These are phyloP conservation scores for Diplogasteroides magnus DNA, from an alignment of 1,140 invertebrate genomes.

Conservation along the genomic window DNA sequence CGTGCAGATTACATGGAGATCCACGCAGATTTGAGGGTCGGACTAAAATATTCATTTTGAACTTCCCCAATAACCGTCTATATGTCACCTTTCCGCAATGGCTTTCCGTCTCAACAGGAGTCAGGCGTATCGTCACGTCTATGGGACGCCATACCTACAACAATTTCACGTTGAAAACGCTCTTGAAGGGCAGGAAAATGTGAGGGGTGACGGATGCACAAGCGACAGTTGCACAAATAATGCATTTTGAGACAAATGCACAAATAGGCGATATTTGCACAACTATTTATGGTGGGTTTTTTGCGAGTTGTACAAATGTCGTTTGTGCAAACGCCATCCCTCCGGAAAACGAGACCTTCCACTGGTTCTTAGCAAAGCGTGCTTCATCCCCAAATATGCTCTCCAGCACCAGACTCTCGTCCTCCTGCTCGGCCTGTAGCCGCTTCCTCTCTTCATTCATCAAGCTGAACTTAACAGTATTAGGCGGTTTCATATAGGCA, in stretches of 20 bases:
- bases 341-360: too few species aligned
- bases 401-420: neutral
- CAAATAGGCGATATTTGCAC: neutral
- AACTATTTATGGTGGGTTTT: too few species aligned
- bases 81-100: neutral
- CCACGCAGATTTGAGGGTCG: neutral
- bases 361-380: neutral
- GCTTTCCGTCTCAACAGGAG: neutral
- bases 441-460: neutral
- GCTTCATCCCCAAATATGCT: neutral
- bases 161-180: neutral
- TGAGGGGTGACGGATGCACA: neutral
- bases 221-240: neutral
- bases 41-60: neutral
- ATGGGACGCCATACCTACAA: neutral
- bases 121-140: neutral
- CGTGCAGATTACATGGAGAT: neutral
- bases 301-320: too few species aligned
- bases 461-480: neutral
- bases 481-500: too few species aligned
- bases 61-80: neutral
- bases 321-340: too few species aligned
- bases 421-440: neutral
- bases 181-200: too few species aligned
- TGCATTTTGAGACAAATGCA: neutral